Evolutionary conservation across 2,888 invertebrate genomes (phyloP).

Genomic region (Zhuqinia jingwanae): DNA sequence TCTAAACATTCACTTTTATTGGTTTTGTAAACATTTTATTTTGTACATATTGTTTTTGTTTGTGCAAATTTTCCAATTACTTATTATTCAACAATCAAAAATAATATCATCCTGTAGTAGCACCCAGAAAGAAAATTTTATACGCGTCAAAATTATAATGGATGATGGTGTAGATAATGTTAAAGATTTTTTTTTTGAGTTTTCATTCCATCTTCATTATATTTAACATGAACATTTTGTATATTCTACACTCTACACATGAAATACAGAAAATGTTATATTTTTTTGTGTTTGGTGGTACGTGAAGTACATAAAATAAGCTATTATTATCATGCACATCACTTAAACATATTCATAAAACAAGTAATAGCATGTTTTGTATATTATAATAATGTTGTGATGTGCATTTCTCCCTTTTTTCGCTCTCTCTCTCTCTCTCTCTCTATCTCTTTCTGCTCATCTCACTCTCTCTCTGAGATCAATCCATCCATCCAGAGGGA

Average conservation of each 20-base stretch:
- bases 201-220: constrained; percentile 6
- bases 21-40: background rate
- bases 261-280: background rate
- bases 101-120: too few relatives aligned
- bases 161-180: background rate
- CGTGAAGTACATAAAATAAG: constrained; percentile 8
- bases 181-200: background rate
- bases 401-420: background rate
- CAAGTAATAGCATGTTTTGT: constrained; percentile 41
- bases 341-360: constrained; percentile 43
- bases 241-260: too few relatives aligned
- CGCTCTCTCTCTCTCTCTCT: constrained; percentile 11
- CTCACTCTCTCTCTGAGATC: constrained; percentile 52
- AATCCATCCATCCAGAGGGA: constrained; percentile 60
- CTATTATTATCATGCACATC: constrained; percentile 39
- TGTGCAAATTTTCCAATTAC: too few relatives aligned
- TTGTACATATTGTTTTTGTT: background rate
- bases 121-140: too few relatives aligned
- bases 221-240: background rate
- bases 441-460: too few relatives aligned
- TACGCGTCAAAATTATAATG: background rate
- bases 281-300: background rate
- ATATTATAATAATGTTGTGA: constrained; percentile 13
- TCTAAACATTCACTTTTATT: background rate
- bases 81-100: too few relatives aligned